Evolutionary conservation across 2,797 vertebrate genomes (phyloP), one percentile per base, ranked within the genome.

Genomic region (Galago senegalensis): DNA sequence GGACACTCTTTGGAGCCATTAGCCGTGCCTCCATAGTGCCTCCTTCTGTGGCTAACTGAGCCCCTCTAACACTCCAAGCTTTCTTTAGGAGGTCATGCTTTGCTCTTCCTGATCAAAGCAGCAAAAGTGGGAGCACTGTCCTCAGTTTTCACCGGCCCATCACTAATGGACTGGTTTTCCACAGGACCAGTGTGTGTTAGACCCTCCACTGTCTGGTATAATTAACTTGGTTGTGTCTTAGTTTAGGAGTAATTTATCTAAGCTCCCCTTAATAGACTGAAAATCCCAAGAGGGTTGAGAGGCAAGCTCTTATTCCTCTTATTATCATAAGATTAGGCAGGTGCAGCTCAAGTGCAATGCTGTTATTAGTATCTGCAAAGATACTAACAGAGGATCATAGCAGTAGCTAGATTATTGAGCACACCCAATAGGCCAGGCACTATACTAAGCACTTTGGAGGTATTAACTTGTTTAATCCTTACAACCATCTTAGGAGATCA

Each of bases 1-100:
- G 10, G 27, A 37, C 49, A 53, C 49, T 53, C 49, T 53, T 53
- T 53, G 20, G 7, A 11, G 53, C 58, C 6, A 8, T 56, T 53
- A 1, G 4, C 43, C 8, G 0, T 9, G 37, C 27, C 34, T 21
- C 76, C 3, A 0, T 10, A 10, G 49, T 31, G 23, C 63, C 77
- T 79, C 69, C 63, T 40, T 58, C 63, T 29, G 6, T 14, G 17
- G 43, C 77, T n/a, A 25, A 14, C 2, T 3, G 8, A 91, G 56
- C 23, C 20, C n/a, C 49, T 56, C 20, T 7, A 43, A 56, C 4
- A 1, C 21, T 23, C 43, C 72, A 72, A 5, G 1, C 23, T 61
- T 43, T 65, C 73, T 43, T n/a, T 18, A 34, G 60, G 25, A 16
- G 3, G 2, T 29, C 46, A n/a, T 2, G 0, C 27, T 65, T 65